phyloP scores from a whole-genome alignment of 2,113 vertebrate genomes.

The Ameiurus melas region DNA sequence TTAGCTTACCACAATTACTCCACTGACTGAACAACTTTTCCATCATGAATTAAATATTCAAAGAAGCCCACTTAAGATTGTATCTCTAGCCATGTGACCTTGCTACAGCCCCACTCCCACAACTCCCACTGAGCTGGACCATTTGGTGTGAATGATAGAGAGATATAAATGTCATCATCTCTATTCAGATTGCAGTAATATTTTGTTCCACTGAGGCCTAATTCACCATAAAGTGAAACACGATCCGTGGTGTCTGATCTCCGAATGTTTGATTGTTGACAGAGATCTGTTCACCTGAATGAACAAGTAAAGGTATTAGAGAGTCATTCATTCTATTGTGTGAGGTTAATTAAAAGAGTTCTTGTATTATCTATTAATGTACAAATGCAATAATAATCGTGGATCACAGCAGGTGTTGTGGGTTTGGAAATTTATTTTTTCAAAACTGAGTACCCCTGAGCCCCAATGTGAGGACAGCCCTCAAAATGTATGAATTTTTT shows the following conservation, averaged over 20 bases:
- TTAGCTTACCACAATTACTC: conserved; percentile 31
- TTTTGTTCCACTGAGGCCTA: conserved; percentile 36
- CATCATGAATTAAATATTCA: conserved; percentile 62
- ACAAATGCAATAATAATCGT: background rate
- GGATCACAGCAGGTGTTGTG: background rate
- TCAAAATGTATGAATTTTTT: background rate
- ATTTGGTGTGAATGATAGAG: conserved; percentile 26
- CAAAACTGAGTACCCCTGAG: background rate
- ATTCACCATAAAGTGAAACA: conserved; percentile 45
- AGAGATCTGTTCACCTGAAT: conserved; percentile 11
- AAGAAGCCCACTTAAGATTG: conserved; percentile 37
- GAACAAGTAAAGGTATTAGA: background rate
- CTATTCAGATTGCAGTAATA: conserved; percentile 26
- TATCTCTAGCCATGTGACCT: conserved; percentile 39
- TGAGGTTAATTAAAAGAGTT: conserved; percentile 2
- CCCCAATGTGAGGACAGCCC: background rate
- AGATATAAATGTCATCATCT: conserved; percentile 40
- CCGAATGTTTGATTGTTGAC: conserved; percentile 3
- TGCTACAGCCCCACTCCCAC: background rate
- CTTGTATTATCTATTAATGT: background rate
- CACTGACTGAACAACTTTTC: conserved; percentile 49
- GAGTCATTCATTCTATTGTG: background rate
- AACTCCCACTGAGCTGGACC: conserved; percentile 18
- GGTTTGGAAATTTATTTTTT: background rate
- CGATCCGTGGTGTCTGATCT: conserved; percentile 47